These are phyloP conservation scores for Sebastes kiyomatsui DNA, from an alignment of 2,797 vertebrate genomes.

Conservation along the genomic window DNA sequence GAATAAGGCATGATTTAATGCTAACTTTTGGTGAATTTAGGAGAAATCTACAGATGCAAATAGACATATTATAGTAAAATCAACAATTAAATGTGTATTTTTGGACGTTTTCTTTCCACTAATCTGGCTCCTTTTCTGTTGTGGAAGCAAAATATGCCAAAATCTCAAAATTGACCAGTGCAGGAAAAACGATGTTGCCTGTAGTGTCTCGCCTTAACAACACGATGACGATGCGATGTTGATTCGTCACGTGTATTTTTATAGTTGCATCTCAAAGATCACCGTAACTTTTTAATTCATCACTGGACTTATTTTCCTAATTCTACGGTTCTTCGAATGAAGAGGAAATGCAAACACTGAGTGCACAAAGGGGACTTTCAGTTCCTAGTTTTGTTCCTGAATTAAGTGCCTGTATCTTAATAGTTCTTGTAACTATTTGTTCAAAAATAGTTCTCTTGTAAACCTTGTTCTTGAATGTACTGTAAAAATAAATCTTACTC, in stretches of 20 bases:
- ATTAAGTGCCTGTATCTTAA: not conserved
- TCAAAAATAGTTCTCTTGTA: not conserved
- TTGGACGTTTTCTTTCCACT: not conserved
- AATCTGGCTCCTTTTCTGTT: not conserved
- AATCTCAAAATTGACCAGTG: not conserved
- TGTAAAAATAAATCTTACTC: not conserved
- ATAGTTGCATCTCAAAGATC: not conserved
- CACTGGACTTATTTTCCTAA: not conserved
- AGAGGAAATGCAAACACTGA: not conserved
- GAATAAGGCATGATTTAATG: too few species aligned
- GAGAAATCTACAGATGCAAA: not conserved
- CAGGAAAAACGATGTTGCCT: not conserved
- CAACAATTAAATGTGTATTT: not conserved
- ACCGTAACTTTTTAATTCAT: not conserved
- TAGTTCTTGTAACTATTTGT: not conserved
- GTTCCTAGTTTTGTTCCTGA: not conserved
- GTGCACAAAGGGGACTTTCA: not conserved
- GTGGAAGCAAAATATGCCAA: too few species aligned
- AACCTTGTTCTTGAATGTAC: not conserved
- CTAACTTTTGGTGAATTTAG: not conserved
- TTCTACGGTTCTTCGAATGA: not conserved
- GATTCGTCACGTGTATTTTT: not conserved
- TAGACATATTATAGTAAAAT: not conserved
- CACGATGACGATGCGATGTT: accelerated
- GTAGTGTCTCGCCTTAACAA: not conserved